Conservation (phyloP, 1,140 invertebrate species). For the Carcinoscorpius rotundicauda region DNA sequence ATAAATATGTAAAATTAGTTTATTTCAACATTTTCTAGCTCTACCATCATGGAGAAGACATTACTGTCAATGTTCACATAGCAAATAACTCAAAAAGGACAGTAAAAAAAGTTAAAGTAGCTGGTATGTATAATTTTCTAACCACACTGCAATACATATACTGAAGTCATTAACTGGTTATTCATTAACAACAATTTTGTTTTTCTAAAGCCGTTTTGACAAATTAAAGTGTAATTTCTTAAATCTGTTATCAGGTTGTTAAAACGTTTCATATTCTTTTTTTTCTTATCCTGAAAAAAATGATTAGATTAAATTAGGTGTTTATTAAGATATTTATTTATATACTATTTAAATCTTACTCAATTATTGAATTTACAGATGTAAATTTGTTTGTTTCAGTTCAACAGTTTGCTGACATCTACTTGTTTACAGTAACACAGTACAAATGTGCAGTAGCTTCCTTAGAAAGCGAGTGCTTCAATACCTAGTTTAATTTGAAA, state of each 20-base stretch:
- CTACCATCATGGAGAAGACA: constrained; percentile 97
- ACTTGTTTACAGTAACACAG: constrained; percentile 95
- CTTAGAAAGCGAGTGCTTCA: constrained; percentile 71
- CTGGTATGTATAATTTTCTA: constrained; percentile 38
- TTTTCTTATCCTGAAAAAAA: too few relatives aligned
- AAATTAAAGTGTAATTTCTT: too few relatives aligned
- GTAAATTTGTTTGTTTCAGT: constrained; percentile 37
- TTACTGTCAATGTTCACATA: constrained; percentile 96
- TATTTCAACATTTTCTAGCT: constrained; percentile 45
- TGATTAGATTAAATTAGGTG: too few relatives aligned
- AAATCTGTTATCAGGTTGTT: too few relatives aligned
- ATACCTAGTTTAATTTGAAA: constrained; percentile 5
- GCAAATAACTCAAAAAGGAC: constrained; percentile 99
- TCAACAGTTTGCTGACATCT: constrained; percentile 97
- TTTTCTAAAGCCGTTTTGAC: too few relatives aligned
- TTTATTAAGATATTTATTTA: too few relatives aligned
- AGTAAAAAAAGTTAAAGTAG: constrained; percentile 97
- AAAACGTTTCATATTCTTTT: too few relatives aligned
- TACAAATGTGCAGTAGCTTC: constrained; percentile 98
- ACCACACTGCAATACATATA: too few relatives aligned
- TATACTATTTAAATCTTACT: too few relatives aligned
- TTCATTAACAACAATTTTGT: too few relatives aligned
- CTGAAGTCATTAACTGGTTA: too few relatives aligned
- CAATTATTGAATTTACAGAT: not conserved
- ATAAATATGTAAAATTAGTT: not conserved